Evolutionary conservation across 2,113 vertebrate genomes (phyloP).

Genomic region (Podilymbus podiceps): DNA sequence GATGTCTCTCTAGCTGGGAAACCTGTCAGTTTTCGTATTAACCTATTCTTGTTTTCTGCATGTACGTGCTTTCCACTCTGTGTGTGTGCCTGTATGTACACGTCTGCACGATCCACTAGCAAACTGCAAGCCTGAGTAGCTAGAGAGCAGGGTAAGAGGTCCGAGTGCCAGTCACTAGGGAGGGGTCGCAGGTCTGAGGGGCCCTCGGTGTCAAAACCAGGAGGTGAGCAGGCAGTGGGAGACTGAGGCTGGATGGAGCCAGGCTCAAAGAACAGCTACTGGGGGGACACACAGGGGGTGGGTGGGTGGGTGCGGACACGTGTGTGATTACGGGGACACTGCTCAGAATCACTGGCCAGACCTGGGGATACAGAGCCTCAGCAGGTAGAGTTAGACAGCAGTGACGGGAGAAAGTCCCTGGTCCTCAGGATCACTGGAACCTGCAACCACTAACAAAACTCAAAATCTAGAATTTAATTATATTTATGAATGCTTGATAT

Average conservation of each 20-base stretch:
- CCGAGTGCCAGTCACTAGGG: background rate
- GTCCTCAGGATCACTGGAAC: background rate
- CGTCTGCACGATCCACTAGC: background rate
- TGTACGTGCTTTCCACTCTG: background rate
- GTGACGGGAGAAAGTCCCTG: accelerated
- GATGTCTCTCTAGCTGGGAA: background rate
- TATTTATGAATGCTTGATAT: background rate
- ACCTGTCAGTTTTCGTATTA: background rate
- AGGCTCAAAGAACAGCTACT: background rate
- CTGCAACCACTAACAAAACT: background rate
- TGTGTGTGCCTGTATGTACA: background rate
- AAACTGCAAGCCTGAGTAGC: background rate
- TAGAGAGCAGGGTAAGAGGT: background rate
- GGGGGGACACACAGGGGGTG: background rate
- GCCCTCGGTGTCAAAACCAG: background rate
- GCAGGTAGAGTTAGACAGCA: background rate
- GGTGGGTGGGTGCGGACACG: accelerated
- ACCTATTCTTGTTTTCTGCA: background rate
- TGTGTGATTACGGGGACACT: background rate
- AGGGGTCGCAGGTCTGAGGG: background rate
- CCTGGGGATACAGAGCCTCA: background rate
- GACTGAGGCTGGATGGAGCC: background rate
- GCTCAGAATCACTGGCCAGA: background rate
- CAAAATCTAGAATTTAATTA: background rate
- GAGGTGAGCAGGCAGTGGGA: background rate